phyloP scores from a whole-genome alignment of 2,113 vertebrate genomes.

The Ceyx cyanopectus region DNA sequence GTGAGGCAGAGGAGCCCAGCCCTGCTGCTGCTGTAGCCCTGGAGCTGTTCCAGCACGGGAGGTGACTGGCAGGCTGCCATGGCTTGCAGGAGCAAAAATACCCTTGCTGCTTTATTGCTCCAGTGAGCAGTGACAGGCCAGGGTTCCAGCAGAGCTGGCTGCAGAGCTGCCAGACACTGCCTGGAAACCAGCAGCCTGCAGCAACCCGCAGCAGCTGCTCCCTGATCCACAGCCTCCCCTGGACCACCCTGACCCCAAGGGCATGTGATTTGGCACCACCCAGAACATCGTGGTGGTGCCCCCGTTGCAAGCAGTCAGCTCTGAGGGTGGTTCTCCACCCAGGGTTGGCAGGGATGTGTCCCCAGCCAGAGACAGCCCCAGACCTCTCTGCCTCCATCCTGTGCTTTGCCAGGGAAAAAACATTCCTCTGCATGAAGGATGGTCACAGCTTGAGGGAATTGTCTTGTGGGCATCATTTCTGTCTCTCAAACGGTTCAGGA shows the following conservation, averaged over 20 bases:
- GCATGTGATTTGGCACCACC: not conserved
- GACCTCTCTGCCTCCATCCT: not conserved
- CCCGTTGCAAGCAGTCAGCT: not conserved
- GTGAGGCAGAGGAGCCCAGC: conserved; percentile 9
- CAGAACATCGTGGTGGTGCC: not conserved
- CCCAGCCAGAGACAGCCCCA: not conserved
- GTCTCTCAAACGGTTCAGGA: not conserved
- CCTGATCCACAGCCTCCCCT: not conserved
- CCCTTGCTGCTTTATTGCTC: conserved; percentile 6
- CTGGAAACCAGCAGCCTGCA: not conserved
- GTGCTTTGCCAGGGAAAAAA: not conserved
- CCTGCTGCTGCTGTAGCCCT: not conserved
- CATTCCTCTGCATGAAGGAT: not conserved
- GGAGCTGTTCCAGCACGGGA: not conserved
- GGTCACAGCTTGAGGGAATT: not conserved
- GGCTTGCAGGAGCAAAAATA: not conserved
- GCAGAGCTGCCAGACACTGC: not conserved
- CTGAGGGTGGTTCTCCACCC: fast-evolving
- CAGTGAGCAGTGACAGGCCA: conserved; percentile 1
- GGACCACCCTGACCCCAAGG: not conserved
- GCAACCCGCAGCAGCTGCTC: fast-evolving
- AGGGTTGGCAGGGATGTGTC: not conserved
- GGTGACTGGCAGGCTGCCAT: not conserved
- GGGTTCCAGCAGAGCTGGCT: not conserved
- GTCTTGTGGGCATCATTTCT: not conserved